Conservation (phyloP, 2,888 invertebrate species). For the Cryptosula pallasiana region DNA sequence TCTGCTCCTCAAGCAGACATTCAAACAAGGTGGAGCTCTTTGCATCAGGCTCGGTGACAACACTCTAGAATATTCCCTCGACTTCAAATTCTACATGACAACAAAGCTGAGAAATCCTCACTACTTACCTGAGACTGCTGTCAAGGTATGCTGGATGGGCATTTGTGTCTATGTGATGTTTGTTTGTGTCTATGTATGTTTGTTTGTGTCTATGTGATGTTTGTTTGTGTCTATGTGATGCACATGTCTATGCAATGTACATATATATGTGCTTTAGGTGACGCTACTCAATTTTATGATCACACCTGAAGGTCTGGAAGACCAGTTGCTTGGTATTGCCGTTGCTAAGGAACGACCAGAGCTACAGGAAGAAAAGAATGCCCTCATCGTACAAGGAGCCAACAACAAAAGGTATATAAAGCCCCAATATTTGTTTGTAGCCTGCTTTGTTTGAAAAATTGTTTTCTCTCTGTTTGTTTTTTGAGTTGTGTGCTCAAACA, state of each 20-base stretch:
- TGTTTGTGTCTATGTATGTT: too few relatives aligned
- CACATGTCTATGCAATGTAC: too few relatives aligned
- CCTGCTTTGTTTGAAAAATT: too few relatives aligned
- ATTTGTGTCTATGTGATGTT: too few relatives aligned
- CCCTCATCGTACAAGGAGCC: conserved; percentile 54
- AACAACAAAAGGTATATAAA: conserved; percentile 54
- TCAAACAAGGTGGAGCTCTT: conserved; percentile 53
- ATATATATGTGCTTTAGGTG: too few relatives aligned
- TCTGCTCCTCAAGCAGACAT: conserved; percentile 54
- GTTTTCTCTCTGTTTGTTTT: too few relatives aligned
- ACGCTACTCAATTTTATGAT: conserved; percentile 57
- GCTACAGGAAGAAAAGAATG: conserved; percentile 55
- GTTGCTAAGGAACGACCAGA: conserved; percentile 55
- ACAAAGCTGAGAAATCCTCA: conserved; percentile 56
- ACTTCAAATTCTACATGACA: conserved; percentile 56
- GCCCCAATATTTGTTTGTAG: too few relatives aligned
- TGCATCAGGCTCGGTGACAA: conserved; percentile 56
- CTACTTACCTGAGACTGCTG: conserved; percentile 55
- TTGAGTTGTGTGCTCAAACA: too few relatives aligned
- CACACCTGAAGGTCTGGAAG: conserved; percentile 55
- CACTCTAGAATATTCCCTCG: conserved; percentile 54
- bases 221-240: too few relatives aligned
- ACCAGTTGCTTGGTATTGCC: conserved; percentile 55
- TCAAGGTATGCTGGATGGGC: too few relatives aligned
- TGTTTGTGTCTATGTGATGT: too few relatives aligned